These are phyloP conservation scores for Tetrax tetrax DNA, from an alignment of 2,113 vertebrate species.

Conservation along the genomic window DNA sequence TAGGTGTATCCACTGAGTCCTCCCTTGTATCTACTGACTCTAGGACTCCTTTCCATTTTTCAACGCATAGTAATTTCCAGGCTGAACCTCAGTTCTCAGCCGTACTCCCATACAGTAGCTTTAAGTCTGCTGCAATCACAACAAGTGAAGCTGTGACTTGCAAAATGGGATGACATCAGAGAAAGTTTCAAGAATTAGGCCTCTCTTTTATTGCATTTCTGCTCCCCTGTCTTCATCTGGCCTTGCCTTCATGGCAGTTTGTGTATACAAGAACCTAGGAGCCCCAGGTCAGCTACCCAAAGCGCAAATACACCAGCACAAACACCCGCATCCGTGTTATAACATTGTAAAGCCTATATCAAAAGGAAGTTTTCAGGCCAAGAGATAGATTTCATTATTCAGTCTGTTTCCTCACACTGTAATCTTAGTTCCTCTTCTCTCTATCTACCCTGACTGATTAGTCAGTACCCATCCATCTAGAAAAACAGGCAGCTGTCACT, in stretches of 20 bases:
- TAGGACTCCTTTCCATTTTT: not conserved
- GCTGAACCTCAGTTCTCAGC: not conserved
- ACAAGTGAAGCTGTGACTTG: not conserved
- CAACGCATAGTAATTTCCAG: not conserved
- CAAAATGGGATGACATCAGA: not conserved
- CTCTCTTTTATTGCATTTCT: not conserved
- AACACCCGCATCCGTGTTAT: not conserved
- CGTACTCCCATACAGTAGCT: not conserved
- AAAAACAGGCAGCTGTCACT: not conserved
- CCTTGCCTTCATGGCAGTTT: not conserved
- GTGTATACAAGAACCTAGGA: not conserved
- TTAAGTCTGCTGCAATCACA: not conserved
- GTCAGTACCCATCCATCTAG: not conserved
- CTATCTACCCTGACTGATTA: not conserved
- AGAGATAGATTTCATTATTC: not conserved
- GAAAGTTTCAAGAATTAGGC: not conserved
- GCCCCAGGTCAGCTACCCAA: not conserved
- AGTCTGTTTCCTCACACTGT: not conserved
- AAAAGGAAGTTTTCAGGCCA: not conserved
- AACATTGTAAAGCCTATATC: not conserved
- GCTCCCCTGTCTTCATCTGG: not conserved
- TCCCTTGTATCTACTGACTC: not conserved
- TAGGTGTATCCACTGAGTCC: not conserved
- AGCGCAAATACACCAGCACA: not conserved
- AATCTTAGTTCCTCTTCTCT: not conserved